phyloP scores from a whole-genome alignment of 2,888 invertebrate genomes.

The Blastobasis adustella region DNA sequence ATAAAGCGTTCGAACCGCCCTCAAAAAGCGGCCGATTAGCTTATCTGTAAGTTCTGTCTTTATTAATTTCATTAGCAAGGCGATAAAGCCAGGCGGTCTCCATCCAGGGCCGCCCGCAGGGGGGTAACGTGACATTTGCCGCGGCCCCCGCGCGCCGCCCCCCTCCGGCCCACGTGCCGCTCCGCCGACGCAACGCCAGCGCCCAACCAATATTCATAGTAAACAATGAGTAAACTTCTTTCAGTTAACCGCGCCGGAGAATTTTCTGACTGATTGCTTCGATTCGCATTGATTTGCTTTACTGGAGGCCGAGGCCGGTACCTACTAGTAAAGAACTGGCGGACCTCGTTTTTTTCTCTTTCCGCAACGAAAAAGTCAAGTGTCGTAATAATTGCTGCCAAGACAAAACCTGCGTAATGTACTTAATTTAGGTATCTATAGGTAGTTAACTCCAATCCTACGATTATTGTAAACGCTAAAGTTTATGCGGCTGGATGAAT shows the following conservation, averaged over 20 bases:
- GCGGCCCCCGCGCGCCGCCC: constrained; percentile 17
- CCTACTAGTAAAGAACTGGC: too few relatives aligned
- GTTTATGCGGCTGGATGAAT: too few relatives aligned
- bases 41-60: constrained; percentile 29
- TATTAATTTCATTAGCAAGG: constrained; percentile 39
- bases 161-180: constrained; percentile 20
- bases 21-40: constrained; percentile 10
- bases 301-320: too few relatives aligned
- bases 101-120: constrained; percentile 29
- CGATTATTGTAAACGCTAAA: too few relatives aligned
- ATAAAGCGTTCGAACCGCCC: background rate
- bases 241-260: background rate
- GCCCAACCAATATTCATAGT: constrained; percentile 20
- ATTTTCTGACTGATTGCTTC: background rate
- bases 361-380: too few relatives aligned
- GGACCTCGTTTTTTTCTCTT: too few relatives aligned
- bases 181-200: constrained; percentile 25
- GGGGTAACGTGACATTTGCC: constrained; percentile 47
- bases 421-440: too few relatives aligned
- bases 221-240: constrained; percentile 22
- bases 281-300: too few relatives aligned
- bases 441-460: too few relatives aligned
- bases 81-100: constrained; percentile 22
- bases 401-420: too few relatives aligned
- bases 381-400: too few relatives aligned